Evolutionary conservation across 2,888 invertebrate species (phyloP), one percentile per base, ranked within the genome.

Genomic region (Julus scandinavius): DNA sequence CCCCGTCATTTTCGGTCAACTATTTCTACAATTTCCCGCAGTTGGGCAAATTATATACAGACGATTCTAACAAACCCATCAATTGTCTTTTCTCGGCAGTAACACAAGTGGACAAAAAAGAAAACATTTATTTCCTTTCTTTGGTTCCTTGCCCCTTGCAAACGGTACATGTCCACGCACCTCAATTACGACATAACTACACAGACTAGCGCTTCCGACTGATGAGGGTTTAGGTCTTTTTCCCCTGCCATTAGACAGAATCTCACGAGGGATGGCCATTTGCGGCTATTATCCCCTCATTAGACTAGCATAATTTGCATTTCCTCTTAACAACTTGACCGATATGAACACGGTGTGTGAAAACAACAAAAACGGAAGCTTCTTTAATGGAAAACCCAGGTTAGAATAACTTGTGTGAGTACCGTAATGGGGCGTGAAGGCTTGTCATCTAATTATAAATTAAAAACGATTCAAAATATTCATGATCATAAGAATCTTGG

Each of bases 141-240:
- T 72, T 72, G 72, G 72, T 72, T 72, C 29, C 72, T 72, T 72
- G 72, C 72, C 72, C 72, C 72, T 72, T 72, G 72, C 72, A 72
- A 29, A 29, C 72, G 29, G 72, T 72, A 72, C 17, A n/a, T 58
- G n/a, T 58, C 58, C 58, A 58, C 58, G n/a, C 58, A 58, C 72
- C 72, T 72, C 72, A 72, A 72, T 72, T 72, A 72, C 72, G 72
- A 72, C 72, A 72, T 72, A 72, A 72, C 72, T 72, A 72, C 72
- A 72, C 9, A 29, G n/a, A 72, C 17, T 29, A 72, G 72, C n/a
- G 72, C 29, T 72, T 72, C 72, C n/a, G 72, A n/a, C 72, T 29
- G 20, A 4, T 9, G 72, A 72, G 72, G 72, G 72, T 11, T 11
- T 9, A 72, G 72, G 29, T 9, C 29, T n/a, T 9, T n/a, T 49